Base-by-base conservation (phyloP, 2,797 vertebrate genomes). In the Premnoplex brunnescens region DNA sequence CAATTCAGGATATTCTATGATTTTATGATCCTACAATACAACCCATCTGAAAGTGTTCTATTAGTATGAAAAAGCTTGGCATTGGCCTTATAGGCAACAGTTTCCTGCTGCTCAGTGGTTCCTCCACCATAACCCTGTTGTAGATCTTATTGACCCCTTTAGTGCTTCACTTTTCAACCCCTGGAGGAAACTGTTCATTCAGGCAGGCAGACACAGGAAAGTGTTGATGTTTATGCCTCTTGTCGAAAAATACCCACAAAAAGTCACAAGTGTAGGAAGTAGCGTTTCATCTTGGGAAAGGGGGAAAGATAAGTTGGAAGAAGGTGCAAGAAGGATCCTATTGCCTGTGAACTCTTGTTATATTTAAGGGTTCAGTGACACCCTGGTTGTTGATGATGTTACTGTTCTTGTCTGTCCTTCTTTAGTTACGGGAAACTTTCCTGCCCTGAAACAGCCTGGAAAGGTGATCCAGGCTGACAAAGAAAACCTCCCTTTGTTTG, bases 401-500 rank as follows among this genome's bases (percentile, higher is more conserved):
- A 23, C 18, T 79, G 23, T 10, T 49, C 14, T 68, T 71, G 7
- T 21, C 66, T 54, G 41, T 60, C 54, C 23, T 60, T 63, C 6
- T 32, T 86, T 16, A 7, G 3, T 68, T 41, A 13, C 5, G 13
- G 32, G 19, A 49, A 68, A 49, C 10, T 32, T 46, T 16, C 12
- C 34, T 82, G 14, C 14, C 24, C 43, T 78, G 74, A 72, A 94
- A 44, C 30, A 52, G 43, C 34, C 19, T 37, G 37, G 34, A 68
- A 56, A 75, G 34, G 54, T 52, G 49, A 68, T 11, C 32, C 59
- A 69, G 14, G 39, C 28, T 75, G 37, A n/a, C 37, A 81, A 12
- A 52, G 6, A 21, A 67, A 75, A 32, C 3, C 12, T 51, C 1
- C 17, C 11, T 17, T 0, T 2, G 4, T 23, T 21, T 22, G 71